Evolutionary conservation across 1,140 invertebrate genomes (phyloP).

Genomic region (Drosophila ohnishii): DNA sequence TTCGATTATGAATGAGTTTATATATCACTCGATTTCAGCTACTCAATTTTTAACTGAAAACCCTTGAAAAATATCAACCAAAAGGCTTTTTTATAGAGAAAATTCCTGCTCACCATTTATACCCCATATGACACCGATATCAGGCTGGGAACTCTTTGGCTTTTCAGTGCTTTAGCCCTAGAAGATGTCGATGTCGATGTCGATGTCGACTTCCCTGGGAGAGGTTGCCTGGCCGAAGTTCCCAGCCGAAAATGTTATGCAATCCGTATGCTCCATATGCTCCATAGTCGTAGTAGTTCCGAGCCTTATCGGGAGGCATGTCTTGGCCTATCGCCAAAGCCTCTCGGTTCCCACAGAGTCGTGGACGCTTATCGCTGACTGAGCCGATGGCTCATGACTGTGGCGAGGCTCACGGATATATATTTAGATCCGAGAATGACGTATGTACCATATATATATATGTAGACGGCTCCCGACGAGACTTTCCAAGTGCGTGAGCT

Average conservation of each 20-base stretch:
- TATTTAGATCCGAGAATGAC: conserved; percentile 24
- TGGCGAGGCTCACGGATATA: conserved; percentile 1
- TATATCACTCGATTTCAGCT: too few relatives aligned
- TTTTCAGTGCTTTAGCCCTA: neutral
- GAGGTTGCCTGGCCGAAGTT: conserved; percentile 8
- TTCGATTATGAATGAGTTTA: neutral
- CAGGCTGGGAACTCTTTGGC: conserved; percentile 20
- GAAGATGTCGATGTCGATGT: conserved; percentile 8
- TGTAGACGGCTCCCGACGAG: neutral
- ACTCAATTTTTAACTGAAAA: neutral
- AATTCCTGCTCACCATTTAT: neutral
- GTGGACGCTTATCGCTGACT: conserved; percentile 5
- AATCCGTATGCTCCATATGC: conserved; percentile 1
- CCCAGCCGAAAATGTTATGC: conserved; percentile 31
- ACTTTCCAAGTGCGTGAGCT: conserved; percentile 23
- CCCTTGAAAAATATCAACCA: neutral
- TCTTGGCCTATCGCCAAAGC: conserved; percentile 11
- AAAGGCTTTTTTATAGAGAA: neutral
- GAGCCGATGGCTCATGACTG: conserved; percentile 17
- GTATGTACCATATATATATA: neutral
- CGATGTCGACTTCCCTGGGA: conserved; percentile 21
- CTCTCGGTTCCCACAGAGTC: conserved; percentile 32
- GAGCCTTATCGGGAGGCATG: neutral
- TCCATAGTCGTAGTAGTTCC: neutral
- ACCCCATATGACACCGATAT: conserved; percentile 1